Evolutionary conservation across 2,797 vertebrate genomes (phyloP), one percentile per base, ranked within the genome.

Genomic region (Australoheros facetus): DNA sequence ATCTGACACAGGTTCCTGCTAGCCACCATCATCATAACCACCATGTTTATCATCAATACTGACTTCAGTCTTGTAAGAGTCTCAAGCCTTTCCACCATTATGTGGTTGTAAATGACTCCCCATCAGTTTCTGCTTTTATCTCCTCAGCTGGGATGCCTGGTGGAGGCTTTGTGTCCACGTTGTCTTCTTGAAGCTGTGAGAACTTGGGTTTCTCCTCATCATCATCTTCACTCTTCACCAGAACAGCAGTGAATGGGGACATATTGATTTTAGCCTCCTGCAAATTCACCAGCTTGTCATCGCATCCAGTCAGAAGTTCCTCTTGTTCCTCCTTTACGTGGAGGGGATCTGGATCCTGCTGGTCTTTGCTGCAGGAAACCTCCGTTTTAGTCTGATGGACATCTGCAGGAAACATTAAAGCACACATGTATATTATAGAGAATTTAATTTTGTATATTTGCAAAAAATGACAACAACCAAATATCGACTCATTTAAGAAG

Each of bases 21-120:
- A 51, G 3, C 30, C 26, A 51, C 26, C 26, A 69, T 51, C 64
- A 48, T 66, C 62, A 30, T 51, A 45, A 32, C 30, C 45, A 30
- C 51, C 64, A 14, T 56, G 26, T 28, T 45, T 56, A 13, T 73
- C 23, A 14, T 60, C 28, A 23, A 12, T 53, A 51, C 11, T 73
- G 59, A 71, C 62, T 21, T 80, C 72, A 4, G 78, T 71, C 32
- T 75, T 62, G 13, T 28, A 70, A 3, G 62, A 70, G 32, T 39
- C 78, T 2, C 26, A 56, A 73, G 16, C 14, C 30, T 58, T 73
- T 59, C 28, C 54, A 73, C 37, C 30, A 26, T 71, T 17, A 6
- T 37, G 42, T 55, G 37, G 26, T 11, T 73, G 17, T n/a, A 82
- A 17, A 58, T 28, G 0, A 55, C 14, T 42, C 74, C n/a, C 23